Evolutionary conservation across 1,140 invertebrate species (phyloP).

Genomic region (Orchesella cincta): DNA sequence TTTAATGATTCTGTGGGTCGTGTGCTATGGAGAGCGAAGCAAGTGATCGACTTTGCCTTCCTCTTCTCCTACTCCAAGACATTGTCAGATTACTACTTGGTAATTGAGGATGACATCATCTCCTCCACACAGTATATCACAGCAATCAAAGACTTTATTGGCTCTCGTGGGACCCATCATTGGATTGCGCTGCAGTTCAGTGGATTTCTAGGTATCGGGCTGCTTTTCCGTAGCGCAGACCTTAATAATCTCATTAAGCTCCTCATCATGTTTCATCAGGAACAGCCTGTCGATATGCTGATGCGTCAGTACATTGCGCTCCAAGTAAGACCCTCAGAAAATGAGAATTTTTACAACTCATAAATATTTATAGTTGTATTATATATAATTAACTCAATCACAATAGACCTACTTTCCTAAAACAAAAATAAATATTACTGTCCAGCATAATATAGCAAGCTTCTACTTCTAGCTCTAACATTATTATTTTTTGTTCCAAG

Average conservation of each 20-base stretch:
- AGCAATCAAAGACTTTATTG: conserved; percentile 43
- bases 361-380: no score
- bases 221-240: conserved; percentile 42
- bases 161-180: background rate
- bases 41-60: conserved; percentile 50
- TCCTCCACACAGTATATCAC: conserved; percentile 40
- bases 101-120: conserved; percentile 49
- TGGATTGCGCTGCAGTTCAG: conserved; percentile 49
- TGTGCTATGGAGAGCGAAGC: conserved; percentile 47
- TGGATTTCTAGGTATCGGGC: conserved; percentile 46
- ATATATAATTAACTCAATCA: no score
- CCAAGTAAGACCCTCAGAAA: no score
- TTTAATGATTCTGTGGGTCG: conserved; percentile 45
- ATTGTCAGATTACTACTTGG: conserved; percentile 44
- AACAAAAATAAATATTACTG: no score
- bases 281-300: conserved; percentile 47
- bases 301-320: conserved; percentile 29
- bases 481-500: conserved; percentile 16
- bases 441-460: no score
- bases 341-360: no score
- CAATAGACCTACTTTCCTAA: no score
- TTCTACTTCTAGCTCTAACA: no score
- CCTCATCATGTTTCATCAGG: conserved; percentile 46
- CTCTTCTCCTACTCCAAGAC: conserved; percentile 44
- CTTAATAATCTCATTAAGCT: conserved; percentile 39